Evolutionary conservation across 92 coral and sea anemone genomes (phyloP).

Genomic region (Hydrozoanthus gracilis): DNA sequence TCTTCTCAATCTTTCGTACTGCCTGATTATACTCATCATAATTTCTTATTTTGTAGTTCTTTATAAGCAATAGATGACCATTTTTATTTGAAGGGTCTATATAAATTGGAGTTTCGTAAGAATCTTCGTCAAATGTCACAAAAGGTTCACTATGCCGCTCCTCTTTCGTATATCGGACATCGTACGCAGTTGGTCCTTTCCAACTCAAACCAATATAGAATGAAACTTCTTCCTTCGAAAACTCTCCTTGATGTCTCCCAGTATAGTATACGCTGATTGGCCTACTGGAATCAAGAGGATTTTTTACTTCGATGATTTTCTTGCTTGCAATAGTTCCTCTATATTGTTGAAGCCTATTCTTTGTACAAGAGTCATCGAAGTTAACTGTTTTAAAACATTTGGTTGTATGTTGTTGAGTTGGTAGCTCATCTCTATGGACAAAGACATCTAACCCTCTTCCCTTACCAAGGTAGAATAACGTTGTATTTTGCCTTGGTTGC

Average conservation of each 20-base stretch:
- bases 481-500: conserved; percentile 24
- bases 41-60: no score
- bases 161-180: not conserved
- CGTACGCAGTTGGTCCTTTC: conserved; percentile 41
- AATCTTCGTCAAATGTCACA: no score
- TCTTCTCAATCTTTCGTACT: no score
- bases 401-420: not conserved
- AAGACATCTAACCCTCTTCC: conserved; percentile 23
- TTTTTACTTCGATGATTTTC: not conserved
- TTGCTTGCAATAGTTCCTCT: conserved; percentile 15
- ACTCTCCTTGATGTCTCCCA: conserved; percentile 34
- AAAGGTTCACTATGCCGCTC: no score
- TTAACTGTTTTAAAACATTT: not conserved
- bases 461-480: conserved; percentile 12
- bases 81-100: no score
- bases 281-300: conserved; percentile 4
- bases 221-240: conserved; percentile 62
- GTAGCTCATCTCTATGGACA: conserved; percentile 17
- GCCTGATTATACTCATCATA: no score
- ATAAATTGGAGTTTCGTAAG: no score
- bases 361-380: not conserved
- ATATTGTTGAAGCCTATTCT: not conserved
- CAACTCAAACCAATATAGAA: conserved; percentile 57
- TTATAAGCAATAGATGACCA: no score
- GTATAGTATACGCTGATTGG: conserved; percentile 48